Evolutionary conservation across 2,888 invertebrate genomes (phyloP).

Genomic region (Andrena bicolor): DNA sequence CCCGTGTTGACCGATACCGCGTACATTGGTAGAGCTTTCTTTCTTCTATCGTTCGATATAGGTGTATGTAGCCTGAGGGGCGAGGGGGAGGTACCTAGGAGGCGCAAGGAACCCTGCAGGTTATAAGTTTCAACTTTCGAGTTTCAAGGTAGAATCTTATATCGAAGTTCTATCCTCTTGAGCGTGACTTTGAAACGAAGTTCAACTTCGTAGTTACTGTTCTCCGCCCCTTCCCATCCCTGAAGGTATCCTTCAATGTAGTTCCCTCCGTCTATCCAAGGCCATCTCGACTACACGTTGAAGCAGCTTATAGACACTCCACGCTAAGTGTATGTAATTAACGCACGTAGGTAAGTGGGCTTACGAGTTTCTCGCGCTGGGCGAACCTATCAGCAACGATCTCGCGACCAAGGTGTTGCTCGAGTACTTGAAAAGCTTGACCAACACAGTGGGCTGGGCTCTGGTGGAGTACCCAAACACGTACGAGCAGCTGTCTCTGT

Average conservation of each 20-base stretch:
- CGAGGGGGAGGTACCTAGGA: not conserved
- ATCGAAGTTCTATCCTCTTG: no score
- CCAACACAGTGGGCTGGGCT: conserved; percentile 87
- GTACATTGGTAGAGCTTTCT: conserved; percentile 69
- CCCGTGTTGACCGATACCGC: conserved; percentile 85
- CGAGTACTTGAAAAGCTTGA: conserved; percentile 87
- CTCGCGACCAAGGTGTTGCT: conserved; percentile 87
- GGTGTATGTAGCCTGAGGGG: not conserved
- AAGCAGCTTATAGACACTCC: not conserved
- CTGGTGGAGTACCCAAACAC: conserved; percentile 88
- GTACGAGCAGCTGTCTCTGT: conserved; percentile 87
- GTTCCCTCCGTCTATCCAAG: no score
- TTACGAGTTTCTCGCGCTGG: conserved; percentile 86
- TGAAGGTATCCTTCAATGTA: no score
- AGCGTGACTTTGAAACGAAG: no score
- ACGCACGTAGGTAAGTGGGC: conserved; percentile 84
- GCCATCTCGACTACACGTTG: no score
- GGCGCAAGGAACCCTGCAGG: no score
- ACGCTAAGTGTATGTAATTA: conserved; percentile 68
- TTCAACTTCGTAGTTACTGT: no score
- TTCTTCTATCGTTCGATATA: conserved; percentile 7
- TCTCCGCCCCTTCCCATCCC: no score
- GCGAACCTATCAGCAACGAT: conserved; percentile 86
- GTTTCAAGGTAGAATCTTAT: no score
- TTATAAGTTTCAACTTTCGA: no score